phyloP scores from a whole-genome alignment of 2,113 vertebrate genomes.

The Protomyctophum bolini region DNA sequence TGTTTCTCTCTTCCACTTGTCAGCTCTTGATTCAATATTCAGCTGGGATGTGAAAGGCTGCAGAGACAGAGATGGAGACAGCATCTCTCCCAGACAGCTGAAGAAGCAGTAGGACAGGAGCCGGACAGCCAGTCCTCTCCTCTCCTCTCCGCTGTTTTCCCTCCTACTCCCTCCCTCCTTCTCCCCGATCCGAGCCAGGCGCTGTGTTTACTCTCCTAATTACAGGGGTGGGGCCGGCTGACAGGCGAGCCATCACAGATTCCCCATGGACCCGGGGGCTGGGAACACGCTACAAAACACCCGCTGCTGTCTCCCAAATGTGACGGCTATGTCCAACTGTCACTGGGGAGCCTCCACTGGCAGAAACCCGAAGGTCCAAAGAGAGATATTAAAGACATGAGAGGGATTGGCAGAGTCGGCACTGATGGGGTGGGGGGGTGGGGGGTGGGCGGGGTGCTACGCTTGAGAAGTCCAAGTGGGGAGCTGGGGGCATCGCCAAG shows the following conservation, averaged over 20 bases:
- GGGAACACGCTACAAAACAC: constrained; percentile 73
- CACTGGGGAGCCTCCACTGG: constrained; percentile 76
- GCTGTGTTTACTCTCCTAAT: constrained; percentile 99
- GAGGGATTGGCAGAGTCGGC: constrained; percentile 78
- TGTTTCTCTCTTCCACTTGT: constrained; percentile 15
- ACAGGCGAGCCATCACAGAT: constrained; percentile 82
- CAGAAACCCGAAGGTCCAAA: constrained; percentile 73
- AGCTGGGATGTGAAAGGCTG: constrained; percentile 6
- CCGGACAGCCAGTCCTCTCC: constrained; percentile 61
- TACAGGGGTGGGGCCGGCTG: constrained; percentile 93
- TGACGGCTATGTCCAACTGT: constrained; percentile 80
- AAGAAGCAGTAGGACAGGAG: constrained; percentile 83
- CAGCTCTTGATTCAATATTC: constrained; percentile 9
- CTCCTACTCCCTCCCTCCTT: constrained; percentile 35
- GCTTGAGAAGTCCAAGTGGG: constrained; percentile 77
- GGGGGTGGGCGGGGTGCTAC: constrained; percentile 59
- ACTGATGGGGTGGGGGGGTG: constrained; percentile 61
- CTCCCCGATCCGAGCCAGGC: constrained; percentile 71
- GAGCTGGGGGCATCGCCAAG: constrained; percentile 76
- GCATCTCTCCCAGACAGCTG: constrained; percentile 73
- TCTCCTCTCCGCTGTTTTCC: constrained; percentile 36
- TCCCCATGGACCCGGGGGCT: constrained; percentile 74
- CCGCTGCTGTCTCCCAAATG: constrained; percentile 74
- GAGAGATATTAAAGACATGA: constrained; percentile 83
- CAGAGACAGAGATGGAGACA: constrained; percentile 12